Base-by-base conservation (phyloP, 1,140 invertebrate genomes). In the Caenorhabditis remanei region DNA sequence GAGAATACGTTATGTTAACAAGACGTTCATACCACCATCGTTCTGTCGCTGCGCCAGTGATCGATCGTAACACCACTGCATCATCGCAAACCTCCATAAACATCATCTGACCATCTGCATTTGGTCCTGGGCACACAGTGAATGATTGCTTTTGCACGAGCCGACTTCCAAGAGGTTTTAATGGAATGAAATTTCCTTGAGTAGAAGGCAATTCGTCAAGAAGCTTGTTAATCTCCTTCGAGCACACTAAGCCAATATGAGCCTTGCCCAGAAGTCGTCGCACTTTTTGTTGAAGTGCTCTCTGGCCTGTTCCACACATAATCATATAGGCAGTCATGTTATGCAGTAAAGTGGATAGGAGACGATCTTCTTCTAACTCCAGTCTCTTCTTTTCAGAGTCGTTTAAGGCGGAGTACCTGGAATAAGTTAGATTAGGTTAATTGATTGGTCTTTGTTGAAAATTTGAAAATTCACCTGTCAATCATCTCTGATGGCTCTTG, bases 1-100 rank as follows among this genome's bases (percentile, higher is more conserved):
- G 98, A 90, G 97, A 98, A 93, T 98, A 99, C 0, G 98, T 99
- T 97, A 99, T 99, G 92, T 99, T 99, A 14, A 99, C 97, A 40
- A 99, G 94, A 83, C 97, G 94, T 93, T 99, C 98, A 94, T 97
- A 99, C 97, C 98, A 99, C 97, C 98, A 99, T 46, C 93, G 94
- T 93, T 99, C 98, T 75, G 98, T 96, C 90, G 99, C 99, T 8
- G 97, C 95, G 93, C 98, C 96, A 92, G 95, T 96, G 16, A 97
- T 96, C 61, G 96, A 96, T 85, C 98, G 94, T 83, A 99, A 93
- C 19, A 99, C 96, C 41, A 99, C 94, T 14, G 98, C 98, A 93
- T 99, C 98, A 93, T 99, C 97, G 91, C 97, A 95, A 21, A 99
- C 94, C 94, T 99, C 98, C 95, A 99, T 95, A 93, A 99, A 99